Percentiles rank a stretch among this genome's conserved stretches.
Conservation (phyloP, 2,888 invertebrate genomes). For the Pseudococcus viburni region DNA sequence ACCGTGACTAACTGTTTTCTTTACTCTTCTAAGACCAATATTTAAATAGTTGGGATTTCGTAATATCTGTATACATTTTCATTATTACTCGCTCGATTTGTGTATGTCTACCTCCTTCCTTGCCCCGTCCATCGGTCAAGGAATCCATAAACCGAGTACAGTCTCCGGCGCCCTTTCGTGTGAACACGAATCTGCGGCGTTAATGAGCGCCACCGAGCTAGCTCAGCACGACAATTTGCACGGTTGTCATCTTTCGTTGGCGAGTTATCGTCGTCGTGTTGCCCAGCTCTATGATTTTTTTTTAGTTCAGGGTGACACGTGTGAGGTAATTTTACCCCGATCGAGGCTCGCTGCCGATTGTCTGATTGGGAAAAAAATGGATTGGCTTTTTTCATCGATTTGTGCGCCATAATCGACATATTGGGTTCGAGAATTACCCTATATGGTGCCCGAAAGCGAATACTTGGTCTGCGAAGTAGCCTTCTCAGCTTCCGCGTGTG, state of each 20-base stretch:
- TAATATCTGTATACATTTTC: not conserved
- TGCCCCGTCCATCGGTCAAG: not conserved
- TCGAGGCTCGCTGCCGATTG: not conserved
- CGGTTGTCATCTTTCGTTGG: conserved; percentile 16
- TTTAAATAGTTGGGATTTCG: not conserved
- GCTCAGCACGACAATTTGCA: not conserved
- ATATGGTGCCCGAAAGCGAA: not conserved
- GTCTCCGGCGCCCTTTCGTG: not conserved
- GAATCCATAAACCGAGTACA: not conserved
- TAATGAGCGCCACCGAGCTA: conserved; percentile 8
- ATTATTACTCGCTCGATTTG: not conserved
- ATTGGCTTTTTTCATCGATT: not conserved
- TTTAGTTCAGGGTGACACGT: conserved; percentile 10
- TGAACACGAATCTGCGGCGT: not conserved
- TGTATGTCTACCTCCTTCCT: not conserved
- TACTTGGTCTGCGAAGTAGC: not conserved
- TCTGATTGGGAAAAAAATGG: not conserved
- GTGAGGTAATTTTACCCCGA: conserved; percentile 25
- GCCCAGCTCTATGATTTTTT: not conserved
- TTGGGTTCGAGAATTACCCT: not conserved
- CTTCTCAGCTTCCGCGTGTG: not conserved
- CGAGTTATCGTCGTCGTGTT: not conserved
- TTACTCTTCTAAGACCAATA: not conserved
- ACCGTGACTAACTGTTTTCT: conserved; percentile 24
- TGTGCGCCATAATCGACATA: not conserved